A percentile compares a stretch with the other conserved stretches of the same genome.
phyloP scores from a whole-genome alignment of 2,888 invertebrate genomes.

The Tetheella fluctuosa region DNA sequence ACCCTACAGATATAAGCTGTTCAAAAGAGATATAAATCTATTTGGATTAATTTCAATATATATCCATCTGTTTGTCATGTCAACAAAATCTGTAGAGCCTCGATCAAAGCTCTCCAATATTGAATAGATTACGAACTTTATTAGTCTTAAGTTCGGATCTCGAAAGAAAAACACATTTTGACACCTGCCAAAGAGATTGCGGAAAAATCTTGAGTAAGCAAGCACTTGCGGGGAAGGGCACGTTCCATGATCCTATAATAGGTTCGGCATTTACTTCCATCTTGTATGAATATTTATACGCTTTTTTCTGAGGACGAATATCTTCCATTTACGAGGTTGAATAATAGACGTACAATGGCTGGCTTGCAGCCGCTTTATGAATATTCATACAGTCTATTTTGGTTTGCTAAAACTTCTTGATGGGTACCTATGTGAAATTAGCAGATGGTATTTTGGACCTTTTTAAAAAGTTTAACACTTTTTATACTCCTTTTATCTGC shows the following conservation, averaged over 20 bases:
- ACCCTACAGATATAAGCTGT: no score
- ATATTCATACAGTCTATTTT: slow-evolving; percentile 19
- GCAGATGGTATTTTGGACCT: not conserved
- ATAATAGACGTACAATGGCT: slow-evolving; percentile 33
- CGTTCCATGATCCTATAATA: slow-evolving; percentile 49
- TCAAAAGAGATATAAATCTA: no score
- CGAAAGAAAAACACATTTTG: not conserved
- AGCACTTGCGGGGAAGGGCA: slow-evolving; percentile 22
- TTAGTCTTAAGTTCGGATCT: not conserved
- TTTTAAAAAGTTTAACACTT: not conserved
- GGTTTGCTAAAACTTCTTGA: slow-evolving; percentile 17
- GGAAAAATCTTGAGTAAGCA: not conserved
- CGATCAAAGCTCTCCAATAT: not conserved
- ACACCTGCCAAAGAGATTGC: slow-evolving; percentile 2
- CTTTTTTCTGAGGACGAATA: slow-evolving; percentile 32
- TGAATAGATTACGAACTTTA: not conserved
- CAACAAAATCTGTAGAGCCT: not conserved
- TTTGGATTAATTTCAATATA: not conserved
- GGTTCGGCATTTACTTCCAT: slow-evolving; percentile 37
- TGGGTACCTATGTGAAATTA: not conserved
- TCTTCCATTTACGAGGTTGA: slow-evolving; percentile 37
- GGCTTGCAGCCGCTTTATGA: slow-evolving; percentile 22
- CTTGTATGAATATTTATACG: slow-evolving; percentile 48
- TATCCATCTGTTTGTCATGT: not conserved
- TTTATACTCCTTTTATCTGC: no score